phyloP scores from a whole-genome alignment of 2,797 vertebrate species.

The Rhinichthys osculus region DNA sequence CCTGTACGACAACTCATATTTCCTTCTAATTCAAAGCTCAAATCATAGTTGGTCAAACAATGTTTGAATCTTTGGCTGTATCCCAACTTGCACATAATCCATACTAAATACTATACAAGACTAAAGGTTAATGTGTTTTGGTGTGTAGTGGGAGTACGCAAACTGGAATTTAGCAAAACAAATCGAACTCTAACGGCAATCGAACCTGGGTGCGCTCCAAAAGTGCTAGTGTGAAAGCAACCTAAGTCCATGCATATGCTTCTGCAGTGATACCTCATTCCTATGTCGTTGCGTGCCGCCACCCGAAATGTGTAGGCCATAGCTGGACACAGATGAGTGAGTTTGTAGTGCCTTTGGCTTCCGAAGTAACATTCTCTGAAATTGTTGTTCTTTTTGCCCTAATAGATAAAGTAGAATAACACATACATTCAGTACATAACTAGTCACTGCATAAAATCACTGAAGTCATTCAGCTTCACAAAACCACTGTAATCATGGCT shows the following conservation, averaged over 20 bases:
- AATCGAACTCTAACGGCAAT: neutral
- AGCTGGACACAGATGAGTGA: conserved; percentile 91
- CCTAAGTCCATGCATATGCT: neutral
- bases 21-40: neutral
- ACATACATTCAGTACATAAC: neutral
- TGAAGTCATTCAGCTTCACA: neutral
- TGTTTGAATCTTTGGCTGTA: neutral
- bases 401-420: conserved; percentile 4
- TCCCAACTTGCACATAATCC: neutral
- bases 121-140: neutral
- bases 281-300: conserved; percentile 93
- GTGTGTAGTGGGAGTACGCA: neutral
- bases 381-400: conserved; percentile 95
- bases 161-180: neutral
- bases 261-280: conserved; percentile 85
- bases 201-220: neutral
- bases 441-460: neutral
- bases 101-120: neutral
- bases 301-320: conserved; percentile 94
- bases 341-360: conserved; percentile 92
- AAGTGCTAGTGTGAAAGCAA: neutral
- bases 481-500: conserved; percentile 2
- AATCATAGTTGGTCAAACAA: neutral
- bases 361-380: conserved; percentile 97
- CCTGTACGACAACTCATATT: conserved; percentile 7